Evolutionary conservation across 2,113 vertebrate genomes (phyloP), one percentile per base, ranked within the genome.

Genomic region (Callaeas wilsoni): DNA sequence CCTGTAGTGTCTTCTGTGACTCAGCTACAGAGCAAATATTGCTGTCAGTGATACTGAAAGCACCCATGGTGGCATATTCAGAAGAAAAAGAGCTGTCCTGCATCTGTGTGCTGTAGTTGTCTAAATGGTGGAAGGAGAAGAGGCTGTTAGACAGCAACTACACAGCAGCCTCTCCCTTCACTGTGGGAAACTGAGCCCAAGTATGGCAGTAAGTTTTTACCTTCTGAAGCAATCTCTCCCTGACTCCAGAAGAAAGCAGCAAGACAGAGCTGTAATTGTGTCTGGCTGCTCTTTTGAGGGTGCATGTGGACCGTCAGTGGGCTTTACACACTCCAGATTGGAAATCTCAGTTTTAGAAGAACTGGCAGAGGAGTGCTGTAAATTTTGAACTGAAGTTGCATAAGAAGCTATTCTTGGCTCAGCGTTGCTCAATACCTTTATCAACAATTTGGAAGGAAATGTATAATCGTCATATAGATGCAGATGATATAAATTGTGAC

Each of bases 341-440:
- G 83, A 90, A 90, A 85, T 53, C 35, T 39, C 68, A 7, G 69
- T 65, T 84, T 94, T 95, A 87, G 92, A 96, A 84, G 74, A 94
- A 69, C 50, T 91, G 91, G 78, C 93, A 87, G 74, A 85, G 62
- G 62, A 90, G 49, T 44, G 30, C 53, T 82, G 65, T 85, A 70
- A 70, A 79, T 90, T 88, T 96, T 80, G 86, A 88, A 42, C 57
- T 70, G 64, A 81, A 80, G 77, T 91, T 94, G 77, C 81, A 47
- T 67, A 67, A 81, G 55, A 67, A 92, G 55, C 81, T 96, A 64
- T 88, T 90, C 56, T 73, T 88, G 89, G n/a, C 87, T 94, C 64
- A 80, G 91, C 10, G 3, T 85, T 86, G 56, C 87, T 96, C 76
- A 47, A 63, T 84, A 78, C 68, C 64, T 90, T 92, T 86, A 90